Conservation (phyloP, 30 jellyfish, hydroid and myxozoan species). For the Aurelia aurita complex sp. Pacific region DNA sequence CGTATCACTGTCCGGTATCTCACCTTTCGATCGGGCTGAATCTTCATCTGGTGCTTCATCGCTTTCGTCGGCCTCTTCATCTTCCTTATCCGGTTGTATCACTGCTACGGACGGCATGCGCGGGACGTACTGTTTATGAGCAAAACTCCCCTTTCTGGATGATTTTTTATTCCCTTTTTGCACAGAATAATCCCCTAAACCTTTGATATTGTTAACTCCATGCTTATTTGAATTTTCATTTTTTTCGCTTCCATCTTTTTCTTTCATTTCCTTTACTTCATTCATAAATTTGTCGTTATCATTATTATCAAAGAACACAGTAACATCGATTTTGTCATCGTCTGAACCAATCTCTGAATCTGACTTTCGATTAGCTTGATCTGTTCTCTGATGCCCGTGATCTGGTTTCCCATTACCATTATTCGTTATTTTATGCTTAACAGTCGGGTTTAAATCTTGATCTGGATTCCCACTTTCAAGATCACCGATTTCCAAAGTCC, state of each 20-base stretch:
- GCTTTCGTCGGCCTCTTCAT: conserved; percentile 30
- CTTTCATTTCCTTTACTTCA: conserved; percentile 31
- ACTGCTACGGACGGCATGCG: conserved; percentile 15
- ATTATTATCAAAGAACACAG: conserved; percentile 69
- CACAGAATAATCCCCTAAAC: background rate
- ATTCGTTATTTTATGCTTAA: conserved; percentile 5
- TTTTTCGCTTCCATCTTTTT: background rate
- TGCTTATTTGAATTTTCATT: background rate
- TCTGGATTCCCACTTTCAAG: background rate
- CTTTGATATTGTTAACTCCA: background rate
- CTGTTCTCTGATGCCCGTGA: background rate
- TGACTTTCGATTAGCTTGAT: conserved; percentile 5
- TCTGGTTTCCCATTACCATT: background rate
- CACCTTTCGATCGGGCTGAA: conserved; percentile 60
- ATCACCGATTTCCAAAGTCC: conserved; percentile 10
- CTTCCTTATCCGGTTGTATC: conserved; percentile 34
- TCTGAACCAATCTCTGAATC: conserved; percentile 41
- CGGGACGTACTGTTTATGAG: background rate
- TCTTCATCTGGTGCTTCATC: conserved; percentile 47
- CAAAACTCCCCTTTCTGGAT: background rate
- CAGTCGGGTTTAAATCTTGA: background rate
- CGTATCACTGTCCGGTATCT: conserved; percentile 64
- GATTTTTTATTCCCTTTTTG: conserved; percentile 3
- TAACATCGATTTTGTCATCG: conserved; percentile 64
- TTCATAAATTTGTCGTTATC: conserved; percentile 19